Conservation (phyloP, 1,140 invertebrate species). For the Lordiphosa stackelbergi region DNA sequence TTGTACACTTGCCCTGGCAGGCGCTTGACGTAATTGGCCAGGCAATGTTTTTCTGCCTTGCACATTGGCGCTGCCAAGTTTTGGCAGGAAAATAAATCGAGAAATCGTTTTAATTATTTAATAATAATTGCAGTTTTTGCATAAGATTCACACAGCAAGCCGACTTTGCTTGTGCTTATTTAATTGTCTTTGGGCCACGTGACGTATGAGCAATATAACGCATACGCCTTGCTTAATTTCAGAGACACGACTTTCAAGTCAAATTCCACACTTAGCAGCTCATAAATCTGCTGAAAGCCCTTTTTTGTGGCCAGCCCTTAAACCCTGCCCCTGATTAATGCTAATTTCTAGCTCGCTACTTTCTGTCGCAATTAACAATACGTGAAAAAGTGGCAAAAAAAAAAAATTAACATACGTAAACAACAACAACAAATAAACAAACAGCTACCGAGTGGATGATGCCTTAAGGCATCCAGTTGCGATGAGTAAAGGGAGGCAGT, state of each 20-base stretch:
- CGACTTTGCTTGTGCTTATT: conserved; percentile 36
- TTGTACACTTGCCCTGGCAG: conserved; percentile 27
- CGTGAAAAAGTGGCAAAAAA: conserved; percentile 20
- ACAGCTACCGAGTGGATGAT: neutral
- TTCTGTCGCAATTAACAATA: conserved; percentile 22
- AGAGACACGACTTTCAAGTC: conserved; percentile 18
- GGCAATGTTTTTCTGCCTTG: conserved; percentile 27
- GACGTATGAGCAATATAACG: conserved; percentile 60
- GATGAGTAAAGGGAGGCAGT: too few species aligned
- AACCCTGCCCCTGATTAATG: conserved; percentile 27
- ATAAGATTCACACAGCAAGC: neutral
- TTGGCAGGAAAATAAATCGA: neutral
- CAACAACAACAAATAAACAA: conserved; percentile 1
- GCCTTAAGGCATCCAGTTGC: too few species aligned
- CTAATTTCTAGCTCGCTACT: conserved; percentile 27
- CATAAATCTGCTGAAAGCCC: conserved; percentile 26
- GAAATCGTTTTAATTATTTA: neutral
- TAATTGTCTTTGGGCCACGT: conserved; percentile 44
- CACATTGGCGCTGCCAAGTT: conserved; percentile 22
- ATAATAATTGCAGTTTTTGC: conserved; percentile 12
- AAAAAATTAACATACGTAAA: conserved; percentile 15
- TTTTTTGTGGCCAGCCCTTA: conserved; percentile 20
- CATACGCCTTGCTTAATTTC: conserved; percentile 42
- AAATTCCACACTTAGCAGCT: conserved; percentile 38
- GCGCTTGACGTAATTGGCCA: conserved; percentile 70